Evolutionary conservation across 2,797 vertebrate species (phyloP), one percentile per base, ranked within the genome.

Genomic region (Philypnodon macrostomus): DNA sequence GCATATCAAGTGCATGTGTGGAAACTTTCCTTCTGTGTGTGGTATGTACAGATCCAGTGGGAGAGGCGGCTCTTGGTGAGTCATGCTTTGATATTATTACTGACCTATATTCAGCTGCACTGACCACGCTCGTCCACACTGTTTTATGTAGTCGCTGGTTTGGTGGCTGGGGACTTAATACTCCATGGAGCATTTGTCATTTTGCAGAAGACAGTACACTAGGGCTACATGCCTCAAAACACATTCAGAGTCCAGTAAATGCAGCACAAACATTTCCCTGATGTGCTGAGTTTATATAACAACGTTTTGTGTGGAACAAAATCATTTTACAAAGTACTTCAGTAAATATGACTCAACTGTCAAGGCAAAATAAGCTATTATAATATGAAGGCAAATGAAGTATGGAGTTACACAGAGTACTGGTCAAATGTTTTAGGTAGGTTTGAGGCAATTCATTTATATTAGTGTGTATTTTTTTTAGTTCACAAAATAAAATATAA

Each of bases 21-120:
- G 38, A 55, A 67, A 18, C 44, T 41, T 13, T 27, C 23, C 18
- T 15, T 51, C 33, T 21, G 39, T 40, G 11, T 57, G 49, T 27
- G 27, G 40, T 23, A 46, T 54, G 31, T 60, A 64, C 26, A 58
- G 41, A 52, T 63, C 51, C 44, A 41, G 45, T 52, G 55, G 66
- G 66, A 70, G 51, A 33, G 30, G 29, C 34, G 61, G 58, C 60
- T 66, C 57, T 56, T 64, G n/a, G 51, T 53, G 60, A 73, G 31
- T 79, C 73, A 72, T 3, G 2, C 52, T 52, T 64, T 72, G 6
- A 68, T 79, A 60, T 72, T 53, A 68, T 73, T 54, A 46, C 75
- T 77, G 81, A 75, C 73, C 81, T 62, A 80, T 54, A 81, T 79
- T 67, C 47, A 71, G 63, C 73, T 75, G 70, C 74, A 23, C 52